phyloP scores from a whole-genome alignment of 2,797 vertebrate species.

The Masticophis lateralis region DNA sequence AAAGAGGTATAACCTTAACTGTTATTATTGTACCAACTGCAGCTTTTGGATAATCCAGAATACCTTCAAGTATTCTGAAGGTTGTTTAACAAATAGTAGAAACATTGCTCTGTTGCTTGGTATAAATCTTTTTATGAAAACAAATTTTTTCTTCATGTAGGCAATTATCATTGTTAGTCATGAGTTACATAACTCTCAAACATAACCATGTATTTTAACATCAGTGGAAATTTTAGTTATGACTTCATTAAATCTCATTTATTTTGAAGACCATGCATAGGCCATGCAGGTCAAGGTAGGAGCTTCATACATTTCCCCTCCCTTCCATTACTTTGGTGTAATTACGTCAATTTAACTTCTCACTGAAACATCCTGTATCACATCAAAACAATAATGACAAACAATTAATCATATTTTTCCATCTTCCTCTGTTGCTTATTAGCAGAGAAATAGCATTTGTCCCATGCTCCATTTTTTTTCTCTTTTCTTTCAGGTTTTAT shows the following conservation, averaged over 20 bases:
- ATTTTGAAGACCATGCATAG: neutral
- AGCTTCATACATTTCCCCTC: neutral
- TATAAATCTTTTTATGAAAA: constrained; percentile 8
- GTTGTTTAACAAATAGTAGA: neutral
- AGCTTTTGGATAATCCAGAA: neutral
- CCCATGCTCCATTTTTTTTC: neutral
- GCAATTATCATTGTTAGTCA: neutral
- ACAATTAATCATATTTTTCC: neutral
- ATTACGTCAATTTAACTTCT: neutral
- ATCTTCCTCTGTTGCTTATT: neutral
- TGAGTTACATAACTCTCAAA: neutral
- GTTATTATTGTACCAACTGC: neutral
- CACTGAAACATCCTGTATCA: neutral
- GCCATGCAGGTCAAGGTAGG: neutral
- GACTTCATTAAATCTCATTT: neutral
- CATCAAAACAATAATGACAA: neutral
- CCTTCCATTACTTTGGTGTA: neutral
- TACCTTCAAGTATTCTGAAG: neutral
- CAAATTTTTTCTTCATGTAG: neutral
- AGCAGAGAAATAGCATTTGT: neutral
- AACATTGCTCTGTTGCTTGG: neutral
- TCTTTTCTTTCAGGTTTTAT: neutral
- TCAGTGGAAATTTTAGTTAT: neutral
- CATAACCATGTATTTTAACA: neutral
- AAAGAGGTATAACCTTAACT: neutral